Evolutionary conservation across 2,797 vertebrate species (phyloP).

Genomic region (Tachyglossus aculeatus): DNA sequence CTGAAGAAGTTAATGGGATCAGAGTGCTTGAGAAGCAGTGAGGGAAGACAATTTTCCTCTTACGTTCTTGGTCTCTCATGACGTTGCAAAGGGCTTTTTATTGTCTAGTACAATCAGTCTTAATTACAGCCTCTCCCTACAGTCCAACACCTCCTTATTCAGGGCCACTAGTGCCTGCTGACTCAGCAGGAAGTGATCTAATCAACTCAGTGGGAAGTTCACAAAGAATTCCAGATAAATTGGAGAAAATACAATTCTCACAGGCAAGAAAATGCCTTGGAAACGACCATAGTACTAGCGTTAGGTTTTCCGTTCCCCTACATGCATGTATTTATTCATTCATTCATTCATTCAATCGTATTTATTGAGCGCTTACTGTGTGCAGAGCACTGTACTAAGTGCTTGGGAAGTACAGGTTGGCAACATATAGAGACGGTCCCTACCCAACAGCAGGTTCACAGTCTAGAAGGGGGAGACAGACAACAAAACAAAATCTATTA

Average conservation of each 20-base stretch:
- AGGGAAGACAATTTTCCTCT: neutral
- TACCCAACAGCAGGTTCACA: too few species aligned
- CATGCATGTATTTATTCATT: neutral
- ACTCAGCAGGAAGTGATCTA: constrained; percentile 33
- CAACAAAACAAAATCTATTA: too few species aligned
- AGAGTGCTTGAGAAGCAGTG: neutral
- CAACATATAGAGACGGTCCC: too few species aligned
- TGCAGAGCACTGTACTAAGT: too few species aligned
- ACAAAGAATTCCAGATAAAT: neutral
- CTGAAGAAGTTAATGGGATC: neutral
- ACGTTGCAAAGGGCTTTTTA: constrained; percentile 1
- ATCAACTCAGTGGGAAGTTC: constrained; percentile 18
- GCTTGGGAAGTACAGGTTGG: too few species aligned
- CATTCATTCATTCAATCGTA: too few species aligned
- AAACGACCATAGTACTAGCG: neutral
- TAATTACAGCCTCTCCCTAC: neutral
- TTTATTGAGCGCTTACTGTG: too few species aligned
- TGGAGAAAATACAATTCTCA: neutral
- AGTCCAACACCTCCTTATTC: neutral
- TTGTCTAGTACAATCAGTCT: neutral
- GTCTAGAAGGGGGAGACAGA: too few species aligned
- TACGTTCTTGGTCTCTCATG: neutral
- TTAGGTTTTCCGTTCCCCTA: neutral
- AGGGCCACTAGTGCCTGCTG: neutral
- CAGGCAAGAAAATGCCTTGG: neutral